These are phyloP conservation scores for Ictalurus punctatus DNA, from an alignment of 2,113 vertebrate species.

Conservation along the genomic window DNA sequence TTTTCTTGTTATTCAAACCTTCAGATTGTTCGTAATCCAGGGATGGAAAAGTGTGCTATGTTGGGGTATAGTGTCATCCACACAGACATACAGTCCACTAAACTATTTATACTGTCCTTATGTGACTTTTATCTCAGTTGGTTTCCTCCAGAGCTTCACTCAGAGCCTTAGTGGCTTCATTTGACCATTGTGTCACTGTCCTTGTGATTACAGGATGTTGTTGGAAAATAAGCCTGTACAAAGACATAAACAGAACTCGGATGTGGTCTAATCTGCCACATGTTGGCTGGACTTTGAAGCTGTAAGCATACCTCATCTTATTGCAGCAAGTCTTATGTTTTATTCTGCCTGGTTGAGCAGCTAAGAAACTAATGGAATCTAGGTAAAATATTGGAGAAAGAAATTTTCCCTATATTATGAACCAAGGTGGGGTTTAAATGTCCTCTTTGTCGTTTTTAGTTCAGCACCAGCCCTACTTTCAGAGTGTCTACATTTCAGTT, in stretches of 20 bases:
- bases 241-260: constrained; percentile 2
- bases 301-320: neutral
- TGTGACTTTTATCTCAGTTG: neutral
- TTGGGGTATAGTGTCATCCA: neutral
- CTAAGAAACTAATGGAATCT: neutral
- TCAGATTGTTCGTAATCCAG: neutral
- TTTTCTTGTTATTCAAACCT: neutral
- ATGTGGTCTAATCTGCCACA: constrained; percentile 12
- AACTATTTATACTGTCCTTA: neutral
- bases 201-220: constrained; percentile 10
- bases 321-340: neutral
- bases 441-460: neutral
- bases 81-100: neutral
- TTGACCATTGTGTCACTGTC: neutral
- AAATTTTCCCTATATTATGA: constrained; percentile 1
- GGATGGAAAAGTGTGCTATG: neutral
- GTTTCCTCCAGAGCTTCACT: neutral
- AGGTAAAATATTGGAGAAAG: neutral
- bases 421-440: neutral
- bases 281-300: neutral
- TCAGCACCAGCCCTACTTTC: neutral
- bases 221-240: neutral
- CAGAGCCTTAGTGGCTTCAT: constrained; percentile 2
- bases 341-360: neutral
- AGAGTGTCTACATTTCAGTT: neutral